These are phyloP conservation scores for Eilema caniola DNA, from an alignment of 2,888 invertebrate genomes.

Conservation along the genomic window DNA sequence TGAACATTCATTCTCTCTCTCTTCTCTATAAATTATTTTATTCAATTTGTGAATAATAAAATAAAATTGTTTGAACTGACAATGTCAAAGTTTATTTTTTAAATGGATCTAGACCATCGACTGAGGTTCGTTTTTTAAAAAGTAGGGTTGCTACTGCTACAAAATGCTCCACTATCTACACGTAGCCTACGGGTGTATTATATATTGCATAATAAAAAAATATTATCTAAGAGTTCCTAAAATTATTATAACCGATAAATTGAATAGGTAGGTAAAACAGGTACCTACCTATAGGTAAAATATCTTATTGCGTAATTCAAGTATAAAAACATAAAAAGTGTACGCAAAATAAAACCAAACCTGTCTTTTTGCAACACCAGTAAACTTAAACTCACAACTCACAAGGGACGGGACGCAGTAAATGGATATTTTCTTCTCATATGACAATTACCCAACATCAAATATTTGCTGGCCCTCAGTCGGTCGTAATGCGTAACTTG, in stretches of 20 bases:
- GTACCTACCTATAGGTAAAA: too few species aligned
- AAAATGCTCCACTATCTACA: too few species aligned
- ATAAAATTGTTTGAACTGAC: constrained; percentile 2
- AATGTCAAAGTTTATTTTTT: not conserved
- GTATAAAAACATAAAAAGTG: not conserved
- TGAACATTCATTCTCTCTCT: constrained; percentile 83
- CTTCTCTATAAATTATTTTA: constrained; percentile 18
- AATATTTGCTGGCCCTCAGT: constrained; percentile 83
- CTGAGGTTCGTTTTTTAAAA: constrained; percentile 10
- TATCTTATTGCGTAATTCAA: not conserved
- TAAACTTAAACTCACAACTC: constrained; percentile 47
- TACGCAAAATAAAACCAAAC: constrained; percentile 17
- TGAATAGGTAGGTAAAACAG: too few species aligned
- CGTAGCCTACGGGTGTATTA: too few species aligned
- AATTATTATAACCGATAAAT: too few species aligned
- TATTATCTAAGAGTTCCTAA: too few species aligned
- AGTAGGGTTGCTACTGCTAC: not conserved
- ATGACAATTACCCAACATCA: constrained; percentile 82
- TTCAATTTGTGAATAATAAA: constrained; percentile 5
- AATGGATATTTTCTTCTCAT: constrained; percentile 68
- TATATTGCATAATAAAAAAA: too few species aligned
- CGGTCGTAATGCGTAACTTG: constrained; percentile 81
- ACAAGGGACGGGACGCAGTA: constrained; percentile 55
- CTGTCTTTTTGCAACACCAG: constrained; percentile 40
- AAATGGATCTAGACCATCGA: not conserved